Conservation (phyloP, 35 echinoderm and acorn worm genomes). For the Strongylocentrotus purpuratus region DNA sequence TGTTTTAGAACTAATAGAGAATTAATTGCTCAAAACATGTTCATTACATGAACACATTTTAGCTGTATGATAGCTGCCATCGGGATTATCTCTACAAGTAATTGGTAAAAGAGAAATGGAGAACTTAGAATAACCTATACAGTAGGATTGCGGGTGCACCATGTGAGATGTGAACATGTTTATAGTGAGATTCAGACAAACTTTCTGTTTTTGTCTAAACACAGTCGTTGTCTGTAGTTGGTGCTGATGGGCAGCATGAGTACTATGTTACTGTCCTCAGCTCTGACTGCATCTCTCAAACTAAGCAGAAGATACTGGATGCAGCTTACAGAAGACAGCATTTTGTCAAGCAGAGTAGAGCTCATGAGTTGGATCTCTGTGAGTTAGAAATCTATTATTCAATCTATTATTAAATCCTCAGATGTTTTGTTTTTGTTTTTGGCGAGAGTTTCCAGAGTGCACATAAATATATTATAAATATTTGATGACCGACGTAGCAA, state of each 20-base stretch:
- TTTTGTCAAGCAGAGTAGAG: slow-evolving; percentile 29
- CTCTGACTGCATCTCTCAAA: not conserved
- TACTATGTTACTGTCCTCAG: not conserved
- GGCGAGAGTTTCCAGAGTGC: not conserved
- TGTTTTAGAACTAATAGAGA: no score
- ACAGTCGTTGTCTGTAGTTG: not conserved
- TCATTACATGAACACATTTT: not conserved
- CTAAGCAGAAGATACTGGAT: slow-evolving; percentile 30
- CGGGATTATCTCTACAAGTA: no score
- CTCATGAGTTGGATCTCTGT: slow-evolving; percentile 18
- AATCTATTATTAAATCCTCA: not conserved
- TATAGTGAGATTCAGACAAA: not conserved
- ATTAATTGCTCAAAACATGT: no score
- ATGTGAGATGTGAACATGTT: no score
- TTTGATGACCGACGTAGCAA: not conserved
- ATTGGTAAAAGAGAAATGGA: not conserved
- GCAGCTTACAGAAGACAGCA: not conserved
- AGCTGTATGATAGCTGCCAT: no score
- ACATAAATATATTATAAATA: not conserved
- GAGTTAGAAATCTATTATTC: not conserved
- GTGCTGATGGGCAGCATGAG: not conserved
- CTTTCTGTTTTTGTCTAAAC: not conserved
- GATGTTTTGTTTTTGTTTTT: not conserved
- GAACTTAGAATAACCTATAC: not conserved
- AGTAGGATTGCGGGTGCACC: no score